phyloP scores from a whole-genome alignment of 1,140 invertebrate genomes.

The Macrotrachela quadricornifera region DNA sequence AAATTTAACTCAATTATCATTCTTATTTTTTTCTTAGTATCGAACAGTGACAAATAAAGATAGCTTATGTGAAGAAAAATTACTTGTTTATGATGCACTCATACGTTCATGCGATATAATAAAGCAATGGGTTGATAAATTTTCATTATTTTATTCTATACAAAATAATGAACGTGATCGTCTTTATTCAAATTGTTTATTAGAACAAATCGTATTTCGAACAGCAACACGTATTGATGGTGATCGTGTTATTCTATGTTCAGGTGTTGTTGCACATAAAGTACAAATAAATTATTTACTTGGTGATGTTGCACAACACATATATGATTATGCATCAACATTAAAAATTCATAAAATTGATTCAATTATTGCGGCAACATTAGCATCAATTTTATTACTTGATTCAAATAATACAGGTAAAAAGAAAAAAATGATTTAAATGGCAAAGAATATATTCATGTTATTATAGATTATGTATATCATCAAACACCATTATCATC shows the following conservation, averaged over 20 bases:
- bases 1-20: not conserved
- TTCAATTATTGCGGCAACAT: no score
- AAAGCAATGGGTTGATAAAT: conserved; percentile 6
- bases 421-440: no score
- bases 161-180: not conserved
- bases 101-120: conserved; percentile 6
- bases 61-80: conserved; percentile 3
- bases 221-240: conserved; percentile 1
- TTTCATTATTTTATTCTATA: not conserved
- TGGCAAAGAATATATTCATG: no score
- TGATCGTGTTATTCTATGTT: conserved; percentile 4
- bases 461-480: no score
- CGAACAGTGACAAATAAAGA: conserved; percentile 4
- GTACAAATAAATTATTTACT: conserved; percentile 5
- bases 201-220: not conserved
- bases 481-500: no score
- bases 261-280: conserved; percentile 3
- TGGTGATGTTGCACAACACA: no score
- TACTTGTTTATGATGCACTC: not conserved
- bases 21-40: not conserved
- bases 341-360: no score
- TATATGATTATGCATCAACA: no score
- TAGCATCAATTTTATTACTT: no score
- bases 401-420: no score
- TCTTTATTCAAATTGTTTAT: not conserved